Conservation (phyloP, 2,797 vertebrate species). For the Arrhamphus sclerolepis region DNA sequence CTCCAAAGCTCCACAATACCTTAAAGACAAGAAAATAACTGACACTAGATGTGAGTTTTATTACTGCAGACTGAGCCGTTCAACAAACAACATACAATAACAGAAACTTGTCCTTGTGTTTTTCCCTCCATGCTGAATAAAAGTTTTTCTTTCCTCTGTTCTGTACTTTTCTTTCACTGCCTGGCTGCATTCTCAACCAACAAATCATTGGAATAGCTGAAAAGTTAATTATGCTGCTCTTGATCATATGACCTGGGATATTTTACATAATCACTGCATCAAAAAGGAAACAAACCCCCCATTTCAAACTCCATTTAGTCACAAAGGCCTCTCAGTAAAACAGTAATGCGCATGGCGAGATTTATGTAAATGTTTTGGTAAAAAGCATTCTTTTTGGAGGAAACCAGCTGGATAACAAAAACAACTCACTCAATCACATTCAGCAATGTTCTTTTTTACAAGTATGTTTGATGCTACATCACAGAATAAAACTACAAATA, state of each 20-base stretch:
- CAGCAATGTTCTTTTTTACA: too few species aligned
- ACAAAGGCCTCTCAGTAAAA: slow-evolving; percentile 16
- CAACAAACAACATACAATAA: too few species aligned
- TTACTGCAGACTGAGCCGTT: too few species aligned
- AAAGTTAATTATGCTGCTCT: slow-evolving; percentile 19
- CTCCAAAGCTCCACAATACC: too few species aligned
- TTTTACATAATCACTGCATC: slow-evolving; percentile 28
- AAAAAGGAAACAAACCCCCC: slow-evolving; percentile 31
- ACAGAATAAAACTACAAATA: not conserved
- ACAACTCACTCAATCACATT: not conserved
- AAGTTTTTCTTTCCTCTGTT: too few species aligned
- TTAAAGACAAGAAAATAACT: too few species aligned
- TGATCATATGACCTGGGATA: slow-evolving; percentile 17
- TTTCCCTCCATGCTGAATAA: too few species aligned
- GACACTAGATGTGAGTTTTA: too few species aligned
- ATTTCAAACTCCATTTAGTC: slow-evolving; percentile 7
- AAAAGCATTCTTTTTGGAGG: slow-evolving; percentile 15
- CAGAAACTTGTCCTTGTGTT: too few species aligned
- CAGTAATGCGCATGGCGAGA: slow-evolving; percentile 2
- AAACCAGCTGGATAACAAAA: slow-evolving; percentile 11
- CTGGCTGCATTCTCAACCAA: too few species aligned
- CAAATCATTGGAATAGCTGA: too few species aligned
- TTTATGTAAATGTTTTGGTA: slow-evolving; percentile 31
- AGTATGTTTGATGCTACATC: not conserved
- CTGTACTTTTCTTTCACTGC: too few species aligned